These are phyloP conservation scores for Nothobranchius kuhntae DNA, from an alignment of 2,113 vertebrate genomes.

Conservation along the genomic window DNA sequence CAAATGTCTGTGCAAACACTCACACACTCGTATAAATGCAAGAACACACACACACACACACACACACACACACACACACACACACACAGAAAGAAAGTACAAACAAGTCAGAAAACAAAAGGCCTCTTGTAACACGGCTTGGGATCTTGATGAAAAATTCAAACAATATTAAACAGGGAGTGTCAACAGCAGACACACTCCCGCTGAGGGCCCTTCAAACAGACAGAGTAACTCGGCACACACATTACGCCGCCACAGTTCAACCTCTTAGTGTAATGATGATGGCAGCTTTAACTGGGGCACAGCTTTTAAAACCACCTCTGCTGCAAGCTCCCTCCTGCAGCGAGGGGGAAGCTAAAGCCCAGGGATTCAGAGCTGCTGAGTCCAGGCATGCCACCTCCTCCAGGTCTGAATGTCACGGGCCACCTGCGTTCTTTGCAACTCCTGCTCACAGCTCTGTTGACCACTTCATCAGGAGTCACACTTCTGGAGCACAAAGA, in stretches of 20 bases:
- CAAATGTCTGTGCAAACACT: constrained; percentile 49
- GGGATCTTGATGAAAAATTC: constrained; percentile 90
- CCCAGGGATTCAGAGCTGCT: constrained; percentile 33
- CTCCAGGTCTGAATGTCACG: constrained; percentile 47
- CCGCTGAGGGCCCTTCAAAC: constrained; percentile 94
- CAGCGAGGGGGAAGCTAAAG: constrained; percentile 23
- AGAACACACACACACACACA: constrained; percentile 1
- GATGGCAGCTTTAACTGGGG: constrained; percentile 81
- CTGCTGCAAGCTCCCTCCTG: constrained; percentile 63
- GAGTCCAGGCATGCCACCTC: constrained; percentile 69
- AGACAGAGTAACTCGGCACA: constrained; percentile 91
- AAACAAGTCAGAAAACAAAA: constrained; percentile 81
- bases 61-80: neutral
- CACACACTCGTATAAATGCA: constrained; percentile 17
- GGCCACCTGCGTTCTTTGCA: constrained; percentile 65
- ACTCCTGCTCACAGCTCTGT: constrained; percentile 22
- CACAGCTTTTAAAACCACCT: constrained; percentile 74
- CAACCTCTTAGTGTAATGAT: constrained; percentile 80
- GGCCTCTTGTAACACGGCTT: constrained; percentile 76
- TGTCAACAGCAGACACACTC: constrained; percentile 90
- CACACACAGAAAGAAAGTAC: constrained; percentile 76
- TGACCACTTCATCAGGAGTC: constrained; percentile 71
- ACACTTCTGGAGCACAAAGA: constrained; percentile 71
- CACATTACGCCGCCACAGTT: constrained; percentile 84
- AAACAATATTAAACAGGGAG: constrained; percentile 94